Conservation (phyloP, 2,888 invertebrate genomes). For the Dyspetes luteomarginatus region DNA sequence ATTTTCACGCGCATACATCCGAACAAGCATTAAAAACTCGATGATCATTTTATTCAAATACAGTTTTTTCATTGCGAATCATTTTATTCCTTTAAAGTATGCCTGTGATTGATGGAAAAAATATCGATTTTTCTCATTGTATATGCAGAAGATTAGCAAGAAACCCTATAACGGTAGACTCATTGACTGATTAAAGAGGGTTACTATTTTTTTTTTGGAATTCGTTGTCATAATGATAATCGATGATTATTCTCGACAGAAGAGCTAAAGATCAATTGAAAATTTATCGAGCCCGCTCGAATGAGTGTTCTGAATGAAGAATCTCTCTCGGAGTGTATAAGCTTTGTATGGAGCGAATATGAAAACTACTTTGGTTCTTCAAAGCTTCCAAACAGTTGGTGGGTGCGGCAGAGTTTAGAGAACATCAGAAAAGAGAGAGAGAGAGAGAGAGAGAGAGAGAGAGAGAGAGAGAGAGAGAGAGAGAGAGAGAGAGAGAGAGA, state of each 20-base stretch:
- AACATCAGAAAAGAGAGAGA: neutral
- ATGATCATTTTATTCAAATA: too few relatives aligned
- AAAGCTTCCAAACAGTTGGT: slow-evolving; percentile 72
- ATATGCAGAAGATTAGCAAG: too few relatives aligned
- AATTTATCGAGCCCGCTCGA: slow-evolving; percentile 74
- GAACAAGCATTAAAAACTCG: too few relatives aligned
- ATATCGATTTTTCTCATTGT: too few relatives aligned
- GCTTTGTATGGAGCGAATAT: slow-evolving; percentile 74
- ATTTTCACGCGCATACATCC: too few relatives aligned
- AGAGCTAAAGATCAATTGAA: slow-evolving; percentile 57
- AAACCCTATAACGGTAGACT: too few relatives aligned
- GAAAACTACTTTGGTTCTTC: slow-evolving; percentile 77
- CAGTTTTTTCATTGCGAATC: too few relatives aligned
- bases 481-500: slow-evolving; percentile 23
- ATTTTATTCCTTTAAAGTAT: too few relatives aligned
- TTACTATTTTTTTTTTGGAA: too few relatives aligned
- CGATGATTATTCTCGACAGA: slow-evolving; percentile 38
- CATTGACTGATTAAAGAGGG: too few relatives aligned
- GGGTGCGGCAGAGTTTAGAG: slow-evolving; percentile 16
- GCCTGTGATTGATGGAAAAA: too few relatives aligned
- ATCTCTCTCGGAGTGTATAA: slow-evolving; percentile 71
- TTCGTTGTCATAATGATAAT: neutral
- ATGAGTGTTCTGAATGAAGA: slow-evolving; percentile 70
- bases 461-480: slow-evolving; percentile 12
- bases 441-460: slow-evolving; percentile 1